These are phyloP conservation scores for Oryctolagus cuniculus DNA, from an alignment of 2,113 vertebrate species.

Conservation along the genomic window mOryCun1.1 NC_091437.1:21173501-21174000, in stretches of 20 bases:
- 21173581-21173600: neutral
- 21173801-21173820: neutral
- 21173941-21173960: neutral
- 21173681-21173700: neutral
- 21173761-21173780: neutral
- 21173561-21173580: neutral
- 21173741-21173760: neutral
- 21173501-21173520: neutral
- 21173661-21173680: neutral
- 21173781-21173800: too few species aligned
- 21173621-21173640: neutral
- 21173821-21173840: neutral
- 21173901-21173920: rapidly evolving
- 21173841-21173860: conserved; percentile 80
- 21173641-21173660: neutral
- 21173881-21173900: conserved; percentile 44
- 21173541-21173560: neutral
- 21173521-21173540: neutral
- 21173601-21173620: neutral
- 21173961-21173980: rapidly evolving
- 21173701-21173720: too few species aligned
- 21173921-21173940: rapidly evolving
- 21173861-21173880: conserved; percentile 55
- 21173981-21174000: neutral
- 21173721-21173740: neutral